Conservation (phyloP, 2,113 vertebrate species). For the Tupaia chinensis region DNA sequence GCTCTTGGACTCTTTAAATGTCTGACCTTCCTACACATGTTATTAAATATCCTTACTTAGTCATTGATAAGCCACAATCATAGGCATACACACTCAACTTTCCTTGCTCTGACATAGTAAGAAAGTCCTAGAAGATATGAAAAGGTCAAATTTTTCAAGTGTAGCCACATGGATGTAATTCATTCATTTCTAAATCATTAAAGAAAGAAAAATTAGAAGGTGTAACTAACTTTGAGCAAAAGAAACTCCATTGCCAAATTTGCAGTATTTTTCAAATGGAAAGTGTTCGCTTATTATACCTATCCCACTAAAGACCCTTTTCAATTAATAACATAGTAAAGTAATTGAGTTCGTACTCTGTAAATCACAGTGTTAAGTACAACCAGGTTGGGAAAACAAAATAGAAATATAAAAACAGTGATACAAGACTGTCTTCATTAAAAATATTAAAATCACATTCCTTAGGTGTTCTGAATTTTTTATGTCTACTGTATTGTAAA, state of each 20-base stretch:
- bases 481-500: neutral
- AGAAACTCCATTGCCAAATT: neutral
- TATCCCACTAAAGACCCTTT: neutral
- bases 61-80: neutral
- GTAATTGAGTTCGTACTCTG: neutral
- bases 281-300: neutral
- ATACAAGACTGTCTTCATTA: neutral
- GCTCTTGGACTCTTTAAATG: neutral
- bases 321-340: neutral
- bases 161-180: neutral
- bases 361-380: neutral
- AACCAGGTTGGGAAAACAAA: neutral
- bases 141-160: neutral
- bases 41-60: neutral
- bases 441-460: neutral
- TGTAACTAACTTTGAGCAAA: neutral
- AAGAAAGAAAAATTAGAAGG: neutral
- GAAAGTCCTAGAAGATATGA: neutral
- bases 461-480: neutral
- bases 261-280: neutral
- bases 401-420: neutral
- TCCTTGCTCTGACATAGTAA: neutral
- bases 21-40: neutral
- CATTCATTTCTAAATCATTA: slow-evolving; percentile 7
- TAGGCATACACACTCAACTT: neutral